Evolutionary conservation across 2,113 vertebrate species (phyloP).

Genomic region (Pimephales promelas): DNA sequence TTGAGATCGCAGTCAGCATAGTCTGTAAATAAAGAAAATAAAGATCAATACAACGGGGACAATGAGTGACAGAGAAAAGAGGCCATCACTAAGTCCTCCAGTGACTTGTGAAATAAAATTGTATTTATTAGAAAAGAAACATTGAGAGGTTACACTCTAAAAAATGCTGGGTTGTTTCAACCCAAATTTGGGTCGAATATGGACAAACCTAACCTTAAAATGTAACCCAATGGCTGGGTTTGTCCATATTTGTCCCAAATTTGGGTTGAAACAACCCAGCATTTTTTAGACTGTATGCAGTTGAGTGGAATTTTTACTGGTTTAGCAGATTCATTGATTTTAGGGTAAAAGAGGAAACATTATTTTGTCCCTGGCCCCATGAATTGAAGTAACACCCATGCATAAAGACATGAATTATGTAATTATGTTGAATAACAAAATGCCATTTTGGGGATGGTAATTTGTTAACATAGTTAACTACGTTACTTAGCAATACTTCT

Average conservation of each 20-base stretch:
- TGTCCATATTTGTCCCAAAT: too few species aligned
- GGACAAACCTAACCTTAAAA: too few species aligned
- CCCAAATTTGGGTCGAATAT: too few species aligned
- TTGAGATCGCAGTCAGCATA: constrained; percentile 98
- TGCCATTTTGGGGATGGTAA: too few species aligned
- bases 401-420: background rate
- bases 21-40: constrained; percentile 78
- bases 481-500: too few species aligned
- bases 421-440: background rate
- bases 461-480: too few species aligned
- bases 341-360: background rate
- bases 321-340: background rate
- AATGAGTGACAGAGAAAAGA: constrained; percentile 6
- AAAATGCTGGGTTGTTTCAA: too few species aligned
- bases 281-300: too few species aligned
- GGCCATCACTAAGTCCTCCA: background rate
- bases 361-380: background rate
- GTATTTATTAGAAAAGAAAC: background rate
- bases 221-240: too few species aligned
- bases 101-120: background rate
- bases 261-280: too few species aligned
- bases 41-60: constrained; percentile 11
- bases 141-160: background rate
- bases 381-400: background rate
- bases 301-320: background rate